Percentiles rank a stretch among this genome's conserved stretches.
Evolutionary conservation across 2,888 invertebrate species (phyloP).

Genomic region (Teleiodes luculella): DNA sequence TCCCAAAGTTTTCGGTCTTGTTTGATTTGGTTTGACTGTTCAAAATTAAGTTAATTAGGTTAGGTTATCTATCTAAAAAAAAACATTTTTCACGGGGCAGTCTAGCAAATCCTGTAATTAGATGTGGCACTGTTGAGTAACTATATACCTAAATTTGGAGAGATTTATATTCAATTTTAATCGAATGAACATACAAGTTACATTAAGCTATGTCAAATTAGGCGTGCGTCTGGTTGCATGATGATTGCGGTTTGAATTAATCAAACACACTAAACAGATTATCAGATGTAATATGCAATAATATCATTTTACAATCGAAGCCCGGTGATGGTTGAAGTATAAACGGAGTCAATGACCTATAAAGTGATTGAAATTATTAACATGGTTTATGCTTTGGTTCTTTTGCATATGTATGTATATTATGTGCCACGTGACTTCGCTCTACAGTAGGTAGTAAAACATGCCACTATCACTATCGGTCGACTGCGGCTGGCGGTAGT

Average conservation of each 20-base stretch:
- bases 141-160: background rate
- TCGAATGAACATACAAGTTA: too few species aligned
- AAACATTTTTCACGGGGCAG: background rate
- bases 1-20: background rate
- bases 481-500: background rate
- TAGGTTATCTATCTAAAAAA: slow-evolving; percentile 12
- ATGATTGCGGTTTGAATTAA: background rate
- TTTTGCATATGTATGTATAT: slow-evolving; percentile 10
- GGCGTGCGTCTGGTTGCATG: too few species aligned
- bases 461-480: slow-evolving; percentile 10
- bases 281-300: background rate
- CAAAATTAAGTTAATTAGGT: slow-evolving; percentile 26
- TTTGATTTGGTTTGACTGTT: background rate
- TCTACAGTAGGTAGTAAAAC: background rate
- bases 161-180: too few species aligned
- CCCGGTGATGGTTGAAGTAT: too few species aligned
- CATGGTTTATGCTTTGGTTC: background rate
- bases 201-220: too few species aligned
- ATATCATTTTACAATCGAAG: background rate
- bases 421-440: background rate
- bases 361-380: slow-evolving; percentile 7
- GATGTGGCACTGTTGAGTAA: background rate
- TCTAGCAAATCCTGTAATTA: background rate
- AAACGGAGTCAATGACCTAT: slow-evolving; percentile 1
- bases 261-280: background rate